Evolutionary conservation across 2,888 invertebrate species (phyloP), one percentile per base, ranked within the genome.

Genomic region (Therioaphis trifolii): DNA sequence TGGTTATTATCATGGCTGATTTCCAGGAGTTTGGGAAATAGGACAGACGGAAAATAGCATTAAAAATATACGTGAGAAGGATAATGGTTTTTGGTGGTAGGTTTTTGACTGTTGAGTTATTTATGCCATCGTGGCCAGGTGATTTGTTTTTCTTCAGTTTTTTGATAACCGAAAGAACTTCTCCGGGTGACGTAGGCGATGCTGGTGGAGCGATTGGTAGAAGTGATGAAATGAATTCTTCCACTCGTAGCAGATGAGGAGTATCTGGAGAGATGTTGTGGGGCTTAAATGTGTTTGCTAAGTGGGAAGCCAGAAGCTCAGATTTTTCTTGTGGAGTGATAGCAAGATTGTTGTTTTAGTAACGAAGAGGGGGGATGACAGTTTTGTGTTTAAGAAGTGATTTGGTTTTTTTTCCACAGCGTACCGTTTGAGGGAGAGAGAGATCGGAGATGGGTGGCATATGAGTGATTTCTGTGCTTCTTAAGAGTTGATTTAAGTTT

Each of bases 31-130:
- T 55, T 55, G 55, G 15, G 21, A 55, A 55, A 43, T 55, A 55
- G 55, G 55, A 55, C 55, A 55, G 55, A 55, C 55, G 55, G 55
- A 55, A 55, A 55, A 55, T 55, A 55, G 55, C 55, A 55, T 55
- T 55, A 55, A n/a, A n/a, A n/a, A n/a, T n/a, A n/a, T n/a, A n/a
- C n/a, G n/a, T n/a, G n/a, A n/a, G n/a, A n/a, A n/a, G n/a, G n/a
- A n/a, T n/a, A n/a, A n/a, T n/a, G n/a, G n/a, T n/a, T n/a, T n/a
- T n/a, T n/a, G n/a, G n/a, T n/a, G n/a, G n/a, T n/a, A n/a, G n/a
- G n/a, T n/a, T n/a, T n/a, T n/a, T n/a, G n/a, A n/a, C n/a, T n/a
- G n/a, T n/a, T n/a, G n/a, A n/a, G n/a, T n/a, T n/a, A n/a, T n/a
- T n/a, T n/a, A n/a, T n/a, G n/a, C n/a, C n/a, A n/a, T n/a, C n/a